Conservation (phyloP, 2,888 invertebrate genomes). For the Troides helena region DNA sequence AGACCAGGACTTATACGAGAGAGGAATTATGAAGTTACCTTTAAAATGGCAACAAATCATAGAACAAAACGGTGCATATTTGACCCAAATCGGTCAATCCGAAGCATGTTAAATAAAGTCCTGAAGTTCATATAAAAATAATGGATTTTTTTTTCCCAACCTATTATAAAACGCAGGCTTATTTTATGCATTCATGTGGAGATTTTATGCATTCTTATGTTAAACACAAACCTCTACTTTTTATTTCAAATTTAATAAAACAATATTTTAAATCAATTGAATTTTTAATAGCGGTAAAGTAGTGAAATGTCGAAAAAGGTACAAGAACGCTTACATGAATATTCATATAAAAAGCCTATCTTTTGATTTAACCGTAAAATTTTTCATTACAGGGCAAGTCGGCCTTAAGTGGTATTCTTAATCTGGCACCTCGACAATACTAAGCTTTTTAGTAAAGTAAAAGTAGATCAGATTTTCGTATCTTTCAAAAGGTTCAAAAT, state of each 20-base stretch:
- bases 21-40: no score
- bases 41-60: no score
- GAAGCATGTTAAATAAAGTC: no score
- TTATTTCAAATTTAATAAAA: constrained; percentile 5
- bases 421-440: constrained; percentile 1
- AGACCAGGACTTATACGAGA: no score
- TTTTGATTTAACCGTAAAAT: constrained; percentile 27
- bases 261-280: constrained; percentile 16
- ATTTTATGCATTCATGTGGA: no score
- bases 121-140: no score
- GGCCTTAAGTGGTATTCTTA: constrained; percentile 7
- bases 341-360: constrained; percentile 38
- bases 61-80: no score
- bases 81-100: no score
- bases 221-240: no score
- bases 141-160: no score
- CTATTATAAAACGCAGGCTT: no score
- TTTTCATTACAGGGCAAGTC: constrained; percentile 24
- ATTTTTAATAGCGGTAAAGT: constrained; percentile 38
- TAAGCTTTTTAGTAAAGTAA: background rate
- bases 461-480: background rate
- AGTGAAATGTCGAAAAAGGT: constrained; percentile 44
- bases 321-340: constrained; percentile 57
- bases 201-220: no score
- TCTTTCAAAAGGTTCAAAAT: background rate